Base-by-base conservation (phyloP, 2,113 vertebrate genomes). In the Trogon melanurus region DNA sequence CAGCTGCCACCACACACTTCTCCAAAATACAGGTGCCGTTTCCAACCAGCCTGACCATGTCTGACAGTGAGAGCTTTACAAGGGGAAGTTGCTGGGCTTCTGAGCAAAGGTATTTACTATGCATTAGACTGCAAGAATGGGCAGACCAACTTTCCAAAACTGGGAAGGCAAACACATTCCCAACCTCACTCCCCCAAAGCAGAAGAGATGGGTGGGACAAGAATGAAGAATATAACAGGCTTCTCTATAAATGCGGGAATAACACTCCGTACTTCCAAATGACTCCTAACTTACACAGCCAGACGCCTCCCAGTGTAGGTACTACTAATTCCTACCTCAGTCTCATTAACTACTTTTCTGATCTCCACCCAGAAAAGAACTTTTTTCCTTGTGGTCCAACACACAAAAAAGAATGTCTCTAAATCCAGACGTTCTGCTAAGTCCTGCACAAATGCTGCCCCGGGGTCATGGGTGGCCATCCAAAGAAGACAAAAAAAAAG, bases 311-410 rank as follows among this genome's bases (percentile, higher is more conserved):
- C 67, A 56, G 44, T 61, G 36, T 36, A 89, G 26, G 36, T 74
- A 74, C 74, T 80, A 62, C 23, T 62, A 88, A 70, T 75, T 91
- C 47, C 50, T 91, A 41, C 36, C 36, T 78, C 45, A 70, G 38
- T 16, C 25, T 87, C 69, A 84, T 85, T 71, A 88, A 81, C 32
- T 64, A 50, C 58, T 80, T 78, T 91, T 83, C 53, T 67, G 29
- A 67, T 81, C 30, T 90, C 32, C 29, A 64, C 20, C 47, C 64
- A 67, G 30, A 93, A 83, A 60, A 11, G 11, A 60, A 57, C 2
- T 4, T 61, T 66, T 64, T 69, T 10, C 17, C 22, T 69, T 69
- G 34, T 57, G 26, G 69, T 79, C 41, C 41, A 67, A 45, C 38
- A 51, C 11, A 23, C 2, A 38, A 50, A 21, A 72, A 5, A 81